Evolutionary conservation across 1,140 invertebrate genomes (phyloP), one percentile per base, ranked within the genome.

Genomic region (Littorina saxatilis): DNA sequence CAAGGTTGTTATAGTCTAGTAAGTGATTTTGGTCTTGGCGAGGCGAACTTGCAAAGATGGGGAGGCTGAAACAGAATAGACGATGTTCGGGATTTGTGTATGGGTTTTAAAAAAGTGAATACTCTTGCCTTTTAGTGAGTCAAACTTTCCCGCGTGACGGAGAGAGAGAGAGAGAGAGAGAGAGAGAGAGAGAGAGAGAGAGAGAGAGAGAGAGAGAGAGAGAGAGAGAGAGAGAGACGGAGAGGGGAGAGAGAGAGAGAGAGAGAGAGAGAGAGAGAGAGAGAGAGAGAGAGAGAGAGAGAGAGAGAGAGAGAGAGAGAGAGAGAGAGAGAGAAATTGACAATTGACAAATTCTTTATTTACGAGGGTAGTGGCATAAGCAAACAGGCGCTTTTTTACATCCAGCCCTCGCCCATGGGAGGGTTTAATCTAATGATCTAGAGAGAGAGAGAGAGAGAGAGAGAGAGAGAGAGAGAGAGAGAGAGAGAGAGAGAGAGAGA

Each of bases 401-500:
- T n/a, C n/a, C n/a, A n/a, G n/a, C n/a, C n/a, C n/a, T n/a, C n/a
- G n/a, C n/a, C n/a, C n/a, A n/a, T n/a, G n/a, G n/a, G n/a, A n/a
- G n/a, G n/a, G n/a, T n/a, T n/a, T n/a, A n/a, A n/a, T n/a, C n/a
- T n/a, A n/a, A n/a, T n/a, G n/a, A n/a, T n/a, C n/a, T 23, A 70
- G 66, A 70, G 68, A 70, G 68, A 1, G 27, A 70, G 68, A 29
- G 29, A 70, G 68, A 29, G 66, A 70, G 3, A 32, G 29, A 70
- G 68, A 70, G 35, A 70, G 68, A 70, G 68, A 70, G 68, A 70
- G 68, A 29, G 27, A 70, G 68, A 70, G 27, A 9, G 68, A 20
- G 68, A 0, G 9, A 20, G 68, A 17, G 68, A 39, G 27, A 4
- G 29, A 15, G 27, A 15, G 68, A 4, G 27, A 70, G 68, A 3